phyloP scores from a whole-genome alignment of 1,140 invertebrate species.

The Microplitis demolitor region DNA sequence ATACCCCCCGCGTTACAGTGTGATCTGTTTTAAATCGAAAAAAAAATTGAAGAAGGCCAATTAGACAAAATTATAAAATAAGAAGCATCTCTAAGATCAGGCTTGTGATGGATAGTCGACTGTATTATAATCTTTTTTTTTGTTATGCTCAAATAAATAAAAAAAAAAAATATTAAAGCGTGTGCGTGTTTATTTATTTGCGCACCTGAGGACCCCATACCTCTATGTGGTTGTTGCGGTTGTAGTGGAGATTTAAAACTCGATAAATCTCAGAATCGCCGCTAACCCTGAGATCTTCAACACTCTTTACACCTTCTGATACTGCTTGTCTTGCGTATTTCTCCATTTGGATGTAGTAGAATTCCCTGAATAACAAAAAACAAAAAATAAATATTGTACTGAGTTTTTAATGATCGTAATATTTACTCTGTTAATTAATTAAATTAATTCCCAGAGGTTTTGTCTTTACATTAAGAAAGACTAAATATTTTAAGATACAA shows the following conservation, averaged over 20 bases:
- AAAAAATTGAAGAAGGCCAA: not conserved
- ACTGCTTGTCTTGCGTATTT: slow-evolving; percentile 98
- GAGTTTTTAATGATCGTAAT: too few relatives aligned
- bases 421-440: too few relatives aligned
- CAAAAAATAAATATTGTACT: too few relatives aligned
- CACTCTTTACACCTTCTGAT: slow-evolving; percentile 91
- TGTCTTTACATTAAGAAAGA: not conserved
- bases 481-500: slow-evolving; percentile 30
- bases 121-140: not conserved
- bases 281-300: slow-evolving; percentile 91
- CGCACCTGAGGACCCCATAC: slow-evolving; percentile 76
- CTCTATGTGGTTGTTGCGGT: slow-evolving; percentile 99
- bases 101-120: too few relatives aligned
- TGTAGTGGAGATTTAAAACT: slow-evolving; percentile 98
- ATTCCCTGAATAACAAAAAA: slow-evolving; percentile 83
- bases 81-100: too few relatives aligned
- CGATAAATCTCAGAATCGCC: slow-evolving; percentile 96
- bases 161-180: slow-evolving; percentile 38
- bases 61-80: too few relatives aligned
- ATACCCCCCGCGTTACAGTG: too few relatives aligned
- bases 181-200: slow-evolving; percentile 56
- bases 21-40: too few relatives aligned
- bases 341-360: slow-evolving; percentile 99
- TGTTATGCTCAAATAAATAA: slow-evolving; percentile 2
- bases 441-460: too few relatives aligned